Conservation (phyloP, 1,140 invertebrate species). For the Bombus picipes region DNA sequence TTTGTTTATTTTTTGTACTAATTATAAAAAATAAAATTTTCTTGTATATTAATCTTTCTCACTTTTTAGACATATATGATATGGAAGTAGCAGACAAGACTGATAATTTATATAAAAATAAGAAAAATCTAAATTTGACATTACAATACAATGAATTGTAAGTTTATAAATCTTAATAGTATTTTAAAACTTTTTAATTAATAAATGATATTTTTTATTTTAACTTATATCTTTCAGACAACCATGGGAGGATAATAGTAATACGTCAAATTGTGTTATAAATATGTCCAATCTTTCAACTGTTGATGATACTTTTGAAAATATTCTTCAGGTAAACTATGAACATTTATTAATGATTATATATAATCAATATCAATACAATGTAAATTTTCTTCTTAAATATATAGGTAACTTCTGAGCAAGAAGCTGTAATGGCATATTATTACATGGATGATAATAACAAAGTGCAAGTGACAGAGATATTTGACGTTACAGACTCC, state of each 20-base stretch:
- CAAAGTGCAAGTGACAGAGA: constrained; percentile 93
- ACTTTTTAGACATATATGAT: constrained; percentile 78
- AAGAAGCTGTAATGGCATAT: constrained; percentile 94
- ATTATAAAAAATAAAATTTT: not conserved
- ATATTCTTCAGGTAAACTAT: constrained; percentile 87
- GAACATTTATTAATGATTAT: not conserved
- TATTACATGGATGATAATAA: constrained; percentile 95
- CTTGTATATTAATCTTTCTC: constrained; percentile 12
- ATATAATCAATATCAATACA: too few species aligned
- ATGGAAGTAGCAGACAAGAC: constrained; percentile 76
- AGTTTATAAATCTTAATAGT: constrained; percentile 47
- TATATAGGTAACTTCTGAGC: constrained; percentile 87
- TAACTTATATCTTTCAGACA: constrained; percentile 72
- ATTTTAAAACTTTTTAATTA: constrained; percentile 3
- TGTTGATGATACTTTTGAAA: constrained; percentile 91
- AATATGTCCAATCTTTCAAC: constrained; percentile 79
- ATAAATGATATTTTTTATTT: constrained; percentile 8
- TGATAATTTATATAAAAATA: constrained; percentile 76
- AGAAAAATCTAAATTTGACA: constrained; percentile 87
- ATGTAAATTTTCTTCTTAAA: constrained; percentile 2
- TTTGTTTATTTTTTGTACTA: not conserved
- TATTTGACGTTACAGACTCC: constrained; percentile 91
- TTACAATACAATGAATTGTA: constrained; percentile 85
- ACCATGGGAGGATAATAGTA: constrained; percentile 75
- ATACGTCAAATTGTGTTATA: constrained; percentile 80